These are phyloP conservation scores for Chelidonichthys spinosus DNA, from an alignment of 2,797 vertebrate species.

Conservation along the genomic window DNA sequence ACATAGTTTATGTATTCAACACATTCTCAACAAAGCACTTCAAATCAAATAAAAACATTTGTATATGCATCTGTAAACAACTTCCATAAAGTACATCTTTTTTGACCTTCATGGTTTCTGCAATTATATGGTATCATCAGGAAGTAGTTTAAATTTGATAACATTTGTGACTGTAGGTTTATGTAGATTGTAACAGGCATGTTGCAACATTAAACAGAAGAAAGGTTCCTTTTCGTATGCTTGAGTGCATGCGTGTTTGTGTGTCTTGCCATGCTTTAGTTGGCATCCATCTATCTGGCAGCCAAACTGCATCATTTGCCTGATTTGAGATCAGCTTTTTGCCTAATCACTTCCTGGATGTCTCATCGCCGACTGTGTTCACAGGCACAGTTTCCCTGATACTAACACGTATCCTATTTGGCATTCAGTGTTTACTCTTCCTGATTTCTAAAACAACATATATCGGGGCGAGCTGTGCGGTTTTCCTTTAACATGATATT, in stretches of 20 bases:
- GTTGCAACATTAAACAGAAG: neutral
- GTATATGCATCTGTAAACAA: neutral
- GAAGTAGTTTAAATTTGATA: neutral
- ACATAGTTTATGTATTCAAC: neutral
- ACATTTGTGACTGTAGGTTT: neutral
- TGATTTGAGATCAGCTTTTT: neutral
- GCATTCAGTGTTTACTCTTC: neutral
- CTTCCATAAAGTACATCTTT: neutral
- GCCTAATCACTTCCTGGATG: neutral
- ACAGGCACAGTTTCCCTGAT: neutral
- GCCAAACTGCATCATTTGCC: constrained; percentile 1
- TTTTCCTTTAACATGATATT: neutral
- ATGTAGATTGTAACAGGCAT: neutral
- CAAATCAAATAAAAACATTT: neutral
- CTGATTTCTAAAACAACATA: neutral
- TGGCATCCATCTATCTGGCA: constrained; percentile 5
- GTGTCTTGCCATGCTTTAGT: constrained; percentile 24
- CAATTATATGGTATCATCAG: neutral
- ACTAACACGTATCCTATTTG: neutral
- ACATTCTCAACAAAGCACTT: neutral
- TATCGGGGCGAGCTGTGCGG: neutral
- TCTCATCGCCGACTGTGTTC: neutral
- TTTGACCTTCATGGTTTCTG: too few relatives aligned
- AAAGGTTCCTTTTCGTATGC: neutral
- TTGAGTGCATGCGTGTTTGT: constrained; percentile 1